Evolutionary conservation across 2,113 vertebrate genomes (phyloP).

Genomic region (Vicugna pacos): DNA sequence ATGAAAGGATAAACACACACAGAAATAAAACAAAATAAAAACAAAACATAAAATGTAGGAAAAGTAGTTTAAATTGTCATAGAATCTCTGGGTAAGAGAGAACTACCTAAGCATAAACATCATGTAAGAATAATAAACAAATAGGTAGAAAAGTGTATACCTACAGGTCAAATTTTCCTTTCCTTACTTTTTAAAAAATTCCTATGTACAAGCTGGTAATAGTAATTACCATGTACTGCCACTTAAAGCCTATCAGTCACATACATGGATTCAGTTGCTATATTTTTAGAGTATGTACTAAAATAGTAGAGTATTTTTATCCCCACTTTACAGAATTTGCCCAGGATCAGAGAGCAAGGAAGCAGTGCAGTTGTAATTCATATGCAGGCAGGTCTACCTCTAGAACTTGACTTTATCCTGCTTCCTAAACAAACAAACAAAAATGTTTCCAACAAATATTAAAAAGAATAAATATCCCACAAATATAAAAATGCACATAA

Average conservation of each 20-base stretch:
- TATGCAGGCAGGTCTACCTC: neutral
- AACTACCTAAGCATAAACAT: neutral
- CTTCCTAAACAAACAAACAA: slow-evolving; percentile 10
- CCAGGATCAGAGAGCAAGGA: slow-evolving; percentile 19
- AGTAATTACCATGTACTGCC: neutral
- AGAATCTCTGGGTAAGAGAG: neutral
- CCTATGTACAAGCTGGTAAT: neutral
- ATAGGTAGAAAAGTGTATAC: neutral
- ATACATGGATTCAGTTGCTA: neutral
- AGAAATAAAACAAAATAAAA: neutral
- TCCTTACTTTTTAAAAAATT: neutral
- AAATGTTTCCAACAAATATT: slow-evolving; percentile 32
- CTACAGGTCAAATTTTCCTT: neutral
- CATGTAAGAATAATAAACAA: neutral
- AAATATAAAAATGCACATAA: slow-evolving; percentile 37
- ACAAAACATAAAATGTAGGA: neutral
- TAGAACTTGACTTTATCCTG: slow-evolving; percentile 18
- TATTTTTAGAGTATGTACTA: neutral
- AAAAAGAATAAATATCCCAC: neutral
- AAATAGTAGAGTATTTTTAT: neutral
- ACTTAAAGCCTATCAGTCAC: neutral
- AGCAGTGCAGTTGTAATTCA: slow-evolving; percentile 16
- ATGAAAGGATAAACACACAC: neutral
- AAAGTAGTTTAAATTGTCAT: neutral
- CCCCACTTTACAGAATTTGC: slow-evolving; percentile 12